These are phyloP conservation scores for Bruchidius siliquastri DNA, from an alignment of 2,888 invertebrate genomes.

Conservation along the genomic window DNA sequence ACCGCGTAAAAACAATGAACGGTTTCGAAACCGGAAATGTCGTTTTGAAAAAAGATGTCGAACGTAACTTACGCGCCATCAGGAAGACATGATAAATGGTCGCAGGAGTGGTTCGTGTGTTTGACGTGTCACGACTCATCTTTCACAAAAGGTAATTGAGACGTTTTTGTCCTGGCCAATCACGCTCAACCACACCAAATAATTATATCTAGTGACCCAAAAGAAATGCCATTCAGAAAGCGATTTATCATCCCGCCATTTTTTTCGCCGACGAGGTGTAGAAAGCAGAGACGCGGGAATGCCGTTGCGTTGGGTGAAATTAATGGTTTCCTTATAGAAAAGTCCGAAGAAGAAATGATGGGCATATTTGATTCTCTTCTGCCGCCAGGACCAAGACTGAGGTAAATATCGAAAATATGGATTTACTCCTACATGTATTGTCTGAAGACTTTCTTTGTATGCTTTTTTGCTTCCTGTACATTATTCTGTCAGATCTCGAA, in stretches of 20 bases:
- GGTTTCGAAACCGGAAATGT: too few relatives aligned
- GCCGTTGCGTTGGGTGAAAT: background rate
- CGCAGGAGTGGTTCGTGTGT: background rate
- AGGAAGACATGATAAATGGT: background rate
- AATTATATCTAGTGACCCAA: constrained; percentile 23
- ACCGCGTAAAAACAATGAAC: too few relatives aligned
- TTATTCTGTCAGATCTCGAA: too few relatives aligned
- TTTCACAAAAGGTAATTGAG: background rate
- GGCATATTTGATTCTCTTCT: too few relatives aligned
- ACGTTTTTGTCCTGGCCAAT: background rate
- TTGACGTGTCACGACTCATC: background rate
- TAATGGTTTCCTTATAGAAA: background rate
- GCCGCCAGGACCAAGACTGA: too few relatives aligned
- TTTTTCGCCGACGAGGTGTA: constrained; percentile 9
- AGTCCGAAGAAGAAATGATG: background rate
- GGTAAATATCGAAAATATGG: too few relatives aligned
- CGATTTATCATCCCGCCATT: constrained; percentile 26
- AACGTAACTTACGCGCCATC: too few relatives aligned
- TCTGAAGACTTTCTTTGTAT: too few relatives aligned
- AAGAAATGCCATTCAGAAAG: constrained; percentile 27
- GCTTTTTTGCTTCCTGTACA: too few relatives aligned
- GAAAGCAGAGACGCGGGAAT: background rate
- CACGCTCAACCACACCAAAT: constrained; percentile 17
- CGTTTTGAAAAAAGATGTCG: too few relatives aligned
- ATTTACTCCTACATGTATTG: too few relatives aligned